Evolutionary conservation across 2,888 invertebrate species (phyloP), one percentile per base, ranked within the genome.

Genomic region (Diadegma fenestrale): DNA sequence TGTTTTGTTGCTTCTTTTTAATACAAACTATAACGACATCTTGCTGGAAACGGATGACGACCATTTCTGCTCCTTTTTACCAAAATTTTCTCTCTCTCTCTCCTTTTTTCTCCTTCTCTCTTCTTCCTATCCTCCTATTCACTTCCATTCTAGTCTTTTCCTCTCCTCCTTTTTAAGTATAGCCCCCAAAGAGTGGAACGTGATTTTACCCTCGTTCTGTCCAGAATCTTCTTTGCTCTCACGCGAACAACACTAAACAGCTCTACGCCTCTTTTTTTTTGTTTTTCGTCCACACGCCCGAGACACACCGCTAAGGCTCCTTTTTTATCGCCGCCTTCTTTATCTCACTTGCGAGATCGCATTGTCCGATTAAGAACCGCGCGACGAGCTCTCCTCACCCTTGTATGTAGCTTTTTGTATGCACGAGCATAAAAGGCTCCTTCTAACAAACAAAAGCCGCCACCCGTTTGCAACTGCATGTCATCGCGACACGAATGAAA

Each of bases 301-400:
- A 71, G 48, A 76, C 73, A 45, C 82, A 77, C 76, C 19, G 58
- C 12, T 30, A 33, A 26, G 75, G 69, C 79, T 73, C 72, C 82
- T 76, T 82, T 83, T 82, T 73, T 64, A 84, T 84, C 80, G 80
- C 80, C 58, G 72, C 80, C 79, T 69, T 69, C 84, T 87, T 71
- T 71, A 81, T 88, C 88, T 89, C 87, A 73, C 88, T 89, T 89
- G 89, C 88, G 87, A 91, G 92, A 92, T 92, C 90, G 87, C 88
- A 85, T 86, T 85, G 83, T 64, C 88, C 88, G 92, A 92, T 92
- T 92, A 88, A 88, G 84, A 78, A 61, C 80, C 87, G 72, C 83
- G 87, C 83, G 87, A 86, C 88, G 89, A 82, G 87, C 86, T 71
- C 80, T 72, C 82, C 63, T 73, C 82, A 82, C 22, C 85, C 82